Conservation (phyloP, 2,113 vertebrate species). For the Cichladusa arquata region DNA sequence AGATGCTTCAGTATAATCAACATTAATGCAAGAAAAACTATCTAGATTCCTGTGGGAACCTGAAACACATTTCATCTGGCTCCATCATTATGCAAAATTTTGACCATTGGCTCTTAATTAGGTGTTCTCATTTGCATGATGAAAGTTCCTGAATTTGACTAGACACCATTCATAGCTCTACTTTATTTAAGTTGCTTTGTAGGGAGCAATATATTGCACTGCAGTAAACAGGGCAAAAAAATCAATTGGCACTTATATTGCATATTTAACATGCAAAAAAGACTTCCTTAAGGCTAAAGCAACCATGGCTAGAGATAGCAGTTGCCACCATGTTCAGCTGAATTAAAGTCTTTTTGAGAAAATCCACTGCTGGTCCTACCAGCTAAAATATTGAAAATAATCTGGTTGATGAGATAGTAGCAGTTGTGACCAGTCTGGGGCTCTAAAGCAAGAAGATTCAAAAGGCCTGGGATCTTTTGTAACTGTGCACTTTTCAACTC, state of each 20-base stretch:
- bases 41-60: conserved; percentile 34
- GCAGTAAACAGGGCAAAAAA: not conserved
- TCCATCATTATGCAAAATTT: conserved; percentile 66
- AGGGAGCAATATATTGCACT: not conserved
- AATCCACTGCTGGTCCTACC: not conserved
- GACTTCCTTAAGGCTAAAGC: not conserved
- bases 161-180: not conserved
- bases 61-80: conserved; percentile 44
- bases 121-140: conserved; percentile 54
- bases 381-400: conserved; percentile 23
- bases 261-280: conserved; percentile 44
- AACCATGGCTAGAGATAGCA: not conserved
- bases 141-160: conserved; percentile 54
- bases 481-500: not conserved
- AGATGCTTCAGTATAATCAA: conserved; percentile 22
- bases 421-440: not conserved
- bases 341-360: conserved; percentile 45
- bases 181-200: conserved; percentile 9
- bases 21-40: conserved; percentile 49
- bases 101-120: conserved; percentile 67
- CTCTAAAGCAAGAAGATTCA: not conserved
- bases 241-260: not conserved
- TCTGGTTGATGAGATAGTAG: conserved; percentile 11
- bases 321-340: not conserved
- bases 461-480: not conserved